Evolutionary conservation across 2,113 vertebrate genomes (phyloP), one percentile per base, ranked within the genome.

Genomic region (Cyanocitta stelleri): DNA sequence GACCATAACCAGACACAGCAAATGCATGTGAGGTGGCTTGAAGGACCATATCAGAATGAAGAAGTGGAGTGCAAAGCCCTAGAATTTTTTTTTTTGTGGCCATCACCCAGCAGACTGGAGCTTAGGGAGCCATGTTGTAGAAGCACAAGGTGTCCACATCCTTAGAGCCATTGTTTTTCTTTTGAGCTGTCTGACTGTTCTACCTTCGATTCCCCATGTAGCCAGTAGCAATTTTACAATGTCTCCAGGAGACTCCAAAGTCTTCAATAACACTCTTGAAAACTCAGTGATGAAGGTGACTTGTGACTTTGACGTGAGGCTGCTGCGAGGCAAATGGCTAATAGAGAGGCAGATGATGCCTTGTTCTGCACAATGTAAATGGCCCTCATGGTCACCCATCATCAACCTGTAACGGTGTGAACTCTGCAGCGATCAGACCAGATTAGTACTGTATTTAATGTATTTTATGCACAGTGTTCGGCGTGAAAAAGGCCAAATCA

Each of bases 161-260:
- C 26, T 73, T 85, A 62, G 16, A 62, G 23, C 8, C 2, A 6
- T 21, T 55, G 19, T 51, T 35, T 80, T 44, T 3, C 13, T 29
- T 62, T 90, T 58, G 11, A 82, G 8, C 37, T 74, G 15, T 64
- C 37, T 72, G 48, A 33, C 41, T 64, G 21, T 55, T 55, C 72
- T 68, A 48, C 29, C 23, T 87, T 52, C n/a, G 33, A 32, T 69
- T 68, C 13, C 24, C 3, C 16, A 9, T 13, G 19, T 76, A 87
- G 10, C 2, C 11, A 55, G 37, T 0, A 43, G 21, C 14, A 66
- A 39, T 43, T 74, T 77, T 48, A 44, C 2, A 0, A 5, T 11
- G 26, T 80, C 43, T 55, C 51, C 39, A 39, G 15, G 63, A 67
- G 33, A 89, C 13, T 63, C 30, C 39, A 32, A 35, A 49, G 16